Percentiles rank a stretch among this genome's conserved stretches.
phyloP scores from a whole-genome alignment of 2,113 vertebrate species.

The Pomatostomus ruficeps region DNA sequence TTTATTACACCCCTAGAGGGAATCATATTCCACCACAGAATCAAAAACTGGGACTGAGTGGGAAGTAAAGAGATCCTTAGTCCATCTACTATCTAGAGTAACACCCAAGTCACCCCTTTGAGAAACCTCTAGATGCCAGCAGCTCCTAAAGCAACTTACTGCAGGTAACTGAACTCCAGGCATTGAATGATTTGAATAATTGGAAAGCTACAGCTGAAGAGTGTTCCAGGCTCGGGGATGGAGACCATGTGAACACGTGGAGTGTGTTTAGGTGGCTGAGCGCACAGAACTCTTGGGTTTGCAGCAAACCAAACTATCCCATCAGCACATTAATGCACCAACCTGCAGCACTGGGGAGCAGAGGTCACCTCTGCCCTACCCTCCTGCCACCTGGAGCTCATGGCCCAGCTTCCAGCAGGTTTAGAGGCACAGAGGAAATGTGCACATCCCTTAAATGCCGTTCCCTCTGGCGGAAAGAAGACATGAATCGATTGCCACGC shows the following conservation, averaged over 20 bases:
- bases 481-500: background rate
- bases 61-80: background rate
- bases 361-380: background rate
- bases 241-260: fast-evolving
- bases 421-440: background rate
- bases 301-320: background rate
- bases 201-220: background rate
- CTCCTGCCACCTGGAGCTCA: background rate
- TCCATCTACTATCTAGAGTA: background rate
- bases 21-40: background rate
- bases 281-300: background rate
- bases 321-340: background rate
- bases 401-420: background rate
- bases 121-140: background rate
- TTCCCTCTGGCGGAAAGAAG: background rate
- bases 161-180: fast-evolving
- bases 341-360: background rate
- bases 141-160: background rate
- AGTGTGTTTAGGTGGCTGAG: background rate
- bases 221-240: background rate
- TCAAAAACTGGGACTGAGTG: background rate
- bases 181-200: fast-evolving
- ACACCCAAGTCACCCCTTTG: background rate
- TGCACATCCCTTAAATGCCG: background rate
- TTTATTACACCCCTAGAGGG: background rate